phyloP scores from a whole-genome alignment of 2,888 invertebrate species.

The Rhogogaster chlorosoma region DNA sequence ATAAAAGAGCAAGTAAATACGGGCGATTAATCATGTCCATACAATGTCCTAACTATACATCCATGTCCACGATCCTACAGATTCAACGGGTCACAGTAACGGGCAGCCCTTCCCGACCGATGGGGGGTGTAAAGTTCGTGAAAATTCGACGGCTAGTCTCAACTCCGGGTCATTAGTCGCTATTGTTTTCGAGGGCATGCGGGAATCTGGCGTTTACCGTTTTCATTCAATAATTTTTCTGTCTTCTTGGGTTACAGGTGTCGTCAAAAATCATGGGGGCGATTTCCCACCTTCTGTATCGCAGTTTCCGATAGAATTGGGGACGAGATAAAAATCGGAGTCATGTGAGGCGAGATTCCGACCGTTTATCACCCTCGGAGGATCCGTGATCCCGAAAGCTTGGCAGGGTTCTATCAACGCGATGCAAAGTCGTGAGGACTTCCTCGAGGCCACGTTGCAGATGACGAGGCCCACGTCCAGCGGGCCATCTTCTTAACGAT shows the following conservation, averaged over 20 bases:
- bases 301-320: not conserved
- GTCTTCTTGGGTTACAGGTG: not conserved
- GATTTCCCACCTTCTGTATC: not conserved
- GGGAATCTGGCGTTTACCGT: not conserved
- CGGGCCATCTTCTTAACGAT: slow-evolving; percentile 50
- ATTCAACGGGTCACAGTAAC: not conserved
- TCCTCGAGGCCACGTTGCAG: slow-evolving; percentile 28
- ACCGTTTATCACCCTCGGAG: not conserved
- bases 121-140: not conserved
- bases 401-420: not conserved
- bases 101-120: not conserved
- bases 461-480: slow-evolving; percentile 54
- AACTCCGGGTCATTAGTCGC: slow-evolving; percentile 8
- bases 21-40: slow-evolving; percentile 24
- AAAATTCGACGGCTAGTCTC: not conserved
- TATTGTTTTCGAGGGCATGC: not conserved
- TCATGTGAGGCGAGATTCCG: not conserved
- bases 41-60: not conserved
- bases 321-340: not conserved
- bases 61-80: not conserved
- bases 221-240: not conserved
- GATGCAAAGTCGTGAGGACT: slow-evolving; percentile 11
- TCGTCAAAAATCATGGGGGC: not conserved
- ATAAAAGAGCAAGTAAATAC: slow-evolving; percentile 23
- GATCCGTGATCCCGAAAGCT: not conserved